Evolutionary conservation across 2,113 vertebrate genomes (phyloP), one percentile per base, ranked within the genome.

Genomic region (Deroptyus accipitrinus): DNA sequence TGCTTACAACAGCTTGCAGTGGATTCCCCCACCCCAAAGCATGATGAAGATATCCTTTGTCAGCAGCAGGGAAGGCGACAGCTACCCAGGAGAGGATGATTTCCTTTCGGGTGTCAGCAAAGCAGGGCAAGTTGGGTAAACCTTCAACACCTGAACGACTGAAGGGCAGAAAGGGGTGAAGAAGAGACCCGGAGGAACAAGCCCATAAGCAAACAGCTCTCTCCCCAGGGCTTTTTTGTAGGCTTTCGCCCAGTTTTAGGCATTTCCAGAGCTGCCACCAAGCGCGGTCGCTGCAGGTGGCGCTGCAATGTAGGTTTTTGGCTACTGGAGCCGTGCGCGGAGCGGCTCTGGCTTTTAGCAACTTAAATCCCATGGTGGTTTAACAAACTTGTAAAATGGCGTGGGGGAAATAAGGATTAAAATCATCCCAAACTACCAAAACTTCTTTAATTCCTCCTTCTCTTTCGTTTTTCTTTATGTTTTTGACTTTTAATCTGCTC

Each of bases 291-390:
- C 98, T 98, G 98, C 94, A 98, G 98, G 97, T 98, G 98, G 98
- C 97, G 96, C 98, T 97, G 97, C 96, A 83, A 98, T 80, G 96
- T 98, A 96, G 98, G 96, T 87, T 98, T 98, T 98, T 91, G 97
- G 97, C 95, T 78, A 2, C 39, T 37, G 11, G 63, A 62, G 85
- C 90, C 33, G 37, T 15, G 83, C 33, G 52, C 8, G 92, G 88
- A 15, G 57, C 63, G 54, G 96, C 96, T 48, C 96, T 57, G 88
- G 95, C 83, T 97, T 92, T 82, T 72, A 95, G 96, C 94, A 35
- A 70, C 68, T 89, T 94, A 92, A 97, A 96, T 64, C 95, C 83
- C 88, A 16, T 22, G 30, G 80, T 93, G 96, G 63, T 95, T 97
- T 79, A 88, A 94, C 89, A 86, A 96, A 95, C 96, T 97, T 96